phyloP scores from a whole-genome alignment of 2,113 vertebrate genomes.

The Colius striatus region DNA sequence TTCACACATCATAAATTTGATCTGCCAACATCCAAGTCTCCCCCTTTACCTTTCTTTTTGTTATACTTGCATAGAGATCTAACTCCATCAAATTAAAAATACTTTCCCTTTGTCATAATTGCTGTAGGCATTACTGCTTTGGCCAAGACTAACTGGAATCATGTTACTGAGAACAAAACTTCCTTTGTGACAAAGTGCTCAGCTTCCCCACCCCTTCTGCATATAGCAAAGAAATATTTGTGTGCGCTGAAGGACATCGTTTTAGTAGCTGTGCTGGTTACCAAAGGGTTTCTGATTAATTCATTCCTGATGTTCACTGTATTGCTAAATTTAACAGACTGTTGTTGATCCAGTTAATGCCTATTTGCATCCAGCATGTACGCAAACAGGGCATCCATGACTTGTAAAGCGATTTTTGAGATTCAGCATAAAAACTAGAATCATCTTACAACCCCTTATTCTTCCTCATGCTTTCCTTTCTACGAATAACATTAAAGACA shows the following conservation, averaged over 20 bases:
- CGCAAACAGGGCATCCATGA: background rate
- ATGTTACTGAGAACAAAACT: constrained; percentile 63
- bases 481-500: background rate
- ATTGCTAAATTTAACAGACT: constrained; percentile 50
- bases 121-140: constrained; percentile 39
- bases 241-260: background rate
- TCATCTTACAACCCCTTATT: background rate
- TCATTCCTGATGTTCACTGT: constrained; percentile 55
- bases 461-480: background rate
- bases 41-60: constrained; percentile 7
- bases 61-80: background rate
- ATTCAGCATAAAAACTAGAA: background rate
- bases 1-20: constrained; percentile 1
- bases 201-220: constrained; percentile 6
- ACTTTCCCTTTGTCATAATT: constrained; percentile 28
- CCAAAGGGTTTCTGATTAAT: constrained; percentile 40
- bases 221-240: constrained; percentile 5
- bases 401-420: background rate
- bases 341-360: constrained; percentile 34
- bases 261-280: constrained; percentile 43
- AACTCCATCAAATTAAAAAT: constrained; percentile 21
- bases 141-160: constrained; percentile 47
- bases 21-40: background rate
- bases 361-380: background rate
- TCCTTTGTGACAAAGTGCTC: constrained; percentile 16